phyloP scores from a whole-genome alignment of 2,888 invertebrate species.

The Tetropium fuscum region DNA sequence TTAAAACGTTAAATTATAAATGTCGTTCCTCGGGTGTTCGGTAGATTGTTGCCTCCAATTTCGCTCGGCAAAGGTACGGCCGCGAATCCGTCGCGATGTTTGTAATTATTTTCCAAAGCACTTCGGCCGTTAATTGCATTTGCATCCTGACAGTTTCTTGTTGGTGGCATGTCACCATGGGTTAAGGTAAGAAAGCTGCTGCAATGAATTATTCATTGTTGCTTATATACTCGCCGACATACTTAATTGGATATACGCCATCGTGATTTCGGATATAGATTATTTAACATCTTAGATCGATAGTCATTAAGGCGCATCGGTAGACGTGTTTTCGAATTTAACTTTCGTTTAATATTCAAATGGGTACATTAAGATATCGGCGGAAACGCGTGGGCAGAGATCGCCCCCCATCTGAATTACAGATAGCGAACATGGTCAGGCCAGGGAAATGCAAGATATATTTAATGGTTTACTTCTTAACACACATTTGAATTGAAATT shows the following conservation, averaged over 20 bases:
- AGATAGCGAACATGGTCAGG: slow-evolving; percentile 10
- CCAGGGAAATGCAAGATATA: background rate
- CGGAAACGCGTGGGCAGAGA: slow-evolving; percentile 28
- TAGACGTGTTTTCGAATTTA: slow-evolving; percentile 36
- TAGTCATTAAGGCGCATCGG: slow-evolving; percentile 53
- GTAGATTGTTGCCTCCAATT: slow-evolving; percentile 32
- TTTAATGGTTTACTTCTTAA: too few species aligned
- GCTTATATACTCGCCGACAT: slow-evolving; percentile 59
- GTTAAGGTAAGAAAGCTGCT: slow-evolving; percentile 66
- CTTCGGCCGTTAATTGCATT: slow-evolving; percentile 66
- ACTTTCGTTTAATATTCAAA: slow-evolving; percentile 40
- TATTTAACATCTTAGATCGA: slow-evolving; percentile 62
- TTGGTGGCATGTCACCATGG: slow-evolving; percentile 64
- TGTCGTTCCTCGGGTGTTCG: background rate
- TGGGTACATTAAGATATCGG: slow-evolving; percentile 35
- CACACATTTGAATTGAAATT: too few species aligned
- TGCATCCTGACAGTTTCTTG: slow-evolving; percentile 67
- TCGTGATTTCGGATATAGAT: slow-evolving; percentile 64
- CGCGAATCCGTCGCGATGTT: slow-evolving; percentile 50
- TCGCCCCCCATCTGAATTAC: slow-evolving; percentile 22
- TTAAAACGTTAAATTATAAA: slow-evolving; percentile 23
- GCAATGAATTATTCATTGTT: slow-evolving; percentile 64
- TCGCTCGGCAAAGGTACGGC: slow-evolving; percentile 13
- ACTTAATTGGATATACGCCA: slow-evolving; percentile 65
- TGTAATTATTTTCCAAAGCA: slow-evolving; percentile 66